Percentiles rank a stretch among this genome's conserved stretches.
Evolutionary conservation across 2,888 invertebrate genomes (phyloP).

Genomic region (Torymus tubicola): DNA sequence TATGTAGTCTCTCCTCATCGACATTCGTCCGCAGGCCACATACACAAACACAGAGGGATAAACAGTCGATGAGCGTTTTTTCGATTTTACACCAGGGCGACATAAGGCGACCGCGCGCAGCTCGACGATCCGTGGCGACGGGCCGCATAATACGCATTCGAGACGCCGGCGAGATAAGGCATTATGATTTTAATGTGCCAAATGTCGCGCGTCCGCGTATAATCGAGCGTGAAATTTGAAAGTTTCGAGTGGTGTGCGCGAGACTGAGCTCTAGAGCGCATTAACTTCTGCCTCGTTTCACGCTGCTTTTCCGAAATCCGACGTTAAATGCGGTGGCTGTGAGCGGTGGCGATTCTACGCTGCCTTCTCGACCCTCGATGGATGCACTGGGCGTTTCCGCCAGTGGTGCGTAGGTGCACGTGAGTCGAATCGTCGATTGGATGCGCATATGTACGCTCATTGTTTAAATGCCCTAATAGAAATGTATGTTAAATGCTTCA

Average conservation of each 20-base stretch:
- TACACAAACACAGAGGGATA: background rate
- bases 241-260: constrained; percentile 65
- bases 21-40: constrained; percentile 1
- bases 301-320: constrained; percentile 62
- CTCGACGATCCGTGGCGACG: constrained; percentile 44
- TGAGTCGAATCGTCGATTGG: no score
- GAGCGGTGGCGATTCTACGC: background rate
- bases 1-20: constrained; percentile 29
- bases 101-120: constrained; percentile 43
- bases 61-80: background rate
- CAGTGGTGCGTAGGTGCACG: background rate
- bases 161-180: constrained; percentile 65
- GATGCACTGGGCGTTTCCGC: background rate
- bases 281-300: constrained; percentile 64
- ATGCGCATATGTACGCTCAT: no score
- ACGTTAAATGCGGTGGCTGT: constrained; percentile 29
- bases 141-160: constrained; percentile 64
- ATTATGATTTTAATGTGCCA: constrained; percentile 73
- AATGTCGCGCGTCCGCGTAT: constrained; percentile 70
- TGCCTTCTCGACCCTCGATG: background rate
- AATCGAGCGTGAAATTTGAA: constrained; percentile 76
- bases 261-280: constrained; percentile 49
- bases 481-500: no score
- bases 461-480: no score
- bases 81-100: constrained; percentile 18